Evolutionary conservation across 2,113 vertebrate genomes (phyloP).

Genomic region (Lagenorhynchus albirostris): DNA sequence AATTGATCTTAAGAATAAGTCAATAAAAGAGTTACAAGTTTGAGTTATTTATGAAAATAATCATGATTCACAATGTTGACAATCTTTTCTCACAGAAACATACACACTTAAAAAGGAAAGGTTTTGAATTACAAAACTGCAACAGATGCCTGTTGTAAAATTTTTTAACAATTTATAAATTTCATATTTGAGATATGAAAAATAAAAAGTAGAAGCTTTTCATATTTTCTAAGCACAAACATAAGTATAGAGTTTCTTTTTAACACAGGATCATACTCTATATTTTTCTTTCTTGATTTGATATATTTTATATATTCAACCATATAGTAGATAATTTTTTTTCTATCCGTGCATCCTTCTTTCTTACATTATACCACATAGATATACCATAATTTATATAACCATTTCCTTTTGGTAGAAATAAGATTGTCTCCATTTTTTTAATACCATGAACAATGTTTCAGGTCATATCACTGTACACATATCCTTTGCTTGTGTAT

Average conservation of each 20-base stretch:
- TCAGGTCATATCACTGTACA: background rate
- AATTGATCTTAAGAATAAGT: conserved; percentile 6
- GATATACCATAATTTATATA: background rate
- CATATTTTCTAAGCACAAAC: background rate
- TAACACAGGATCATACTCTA: background rate
- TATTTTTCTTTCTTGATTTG: conserved; percentile 7
- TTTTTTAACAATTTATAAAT: background rate
- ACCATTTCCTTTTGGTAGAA: background rate
- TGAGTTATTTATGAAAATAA: conserved; percentile 12
- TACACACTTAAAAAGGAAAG: background rate
- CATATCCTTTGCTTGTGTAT: background rate
- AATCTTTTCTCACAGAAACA: background rate
- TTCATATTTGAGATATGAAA: background rate
- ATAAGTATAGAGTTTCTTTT: background rate
- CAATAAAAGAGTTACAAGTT: background rate
- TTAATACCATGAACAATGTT: background rate
- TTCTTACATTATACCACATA: background rate
- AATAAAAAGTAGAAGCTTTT: background rate
- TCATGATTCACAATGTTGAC: conserved; percentile 16
- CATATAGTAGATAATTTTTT: background rate
- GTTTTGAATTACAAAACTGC: conserved; percentile 18
- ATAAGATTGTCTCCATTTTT: background rate
- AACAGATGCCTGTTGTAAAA: background rate
- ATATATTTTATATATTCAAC: background rate
- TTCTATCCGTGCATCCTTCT: background rate